Base-by-base conservation (phyloP, 2,797 vertebrate species). In the Sciurus carolinensis region DNA sequence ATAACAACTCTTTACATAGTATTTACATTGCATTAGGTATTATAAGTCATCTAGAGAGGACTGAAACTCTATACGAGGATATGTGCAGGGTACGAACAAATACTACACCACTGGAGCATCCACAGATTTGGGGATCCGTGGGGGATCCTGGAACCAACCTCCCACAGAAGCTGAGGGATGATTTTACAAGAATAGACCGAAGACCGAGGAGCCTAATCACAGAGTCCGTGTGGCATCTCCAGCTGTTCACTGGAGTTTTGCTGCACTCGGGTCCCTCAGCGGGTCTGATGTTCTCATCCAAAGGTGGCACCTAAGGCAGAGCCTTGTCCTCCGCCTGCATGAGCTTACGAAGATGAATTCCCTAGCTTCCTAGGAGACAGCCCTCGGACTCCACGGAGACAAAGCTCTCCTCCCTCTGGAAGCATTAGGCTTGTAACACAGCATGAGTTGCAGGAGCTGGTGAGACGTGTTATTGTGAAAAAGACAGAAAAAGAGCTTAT, bases 191-290 rank as follows among this genome's bases (percentile, higher is more conserved):
- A n/a, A 28, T 4, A 26, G 30, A 7, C 17, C 28, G 62, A 42
- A 36, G 44, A 42, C 47, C 7, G 5, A 18, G n/a, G 54, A 67
- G 42, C 44, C n/a, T 44, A 7, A 1, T 15, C 33, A 36, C 2
- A 24, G 52, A 82, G 75, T 14, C 5, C 4, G 0, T 13, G 52
- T 5, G 39, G 22, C 39, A 0, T 57, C 39, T 42, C 39, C 15
- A 7, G 36, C 50, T n/a, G 0, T 71, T 69, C 7, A 6, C 7
- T 0, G 28, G 18, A 76, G 47, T 1, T 24, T 3, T 3, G 15
- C n/a, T 33, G 4, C 42, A 44, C 57, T 47, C n/a, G 5, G 18
- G 11, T 33, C 15, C 50, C 42, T 76, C 2, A 0, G 42, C 8
- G 44, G 14, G 69, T 66, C 80, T 76, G 57, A 36, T 14, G 22